Evolutionary conservation across 30 jellyfish, hydroid and myxozoan genomes (phyloP).

Genomic region (Phacellophora camtschatica): DNA sequence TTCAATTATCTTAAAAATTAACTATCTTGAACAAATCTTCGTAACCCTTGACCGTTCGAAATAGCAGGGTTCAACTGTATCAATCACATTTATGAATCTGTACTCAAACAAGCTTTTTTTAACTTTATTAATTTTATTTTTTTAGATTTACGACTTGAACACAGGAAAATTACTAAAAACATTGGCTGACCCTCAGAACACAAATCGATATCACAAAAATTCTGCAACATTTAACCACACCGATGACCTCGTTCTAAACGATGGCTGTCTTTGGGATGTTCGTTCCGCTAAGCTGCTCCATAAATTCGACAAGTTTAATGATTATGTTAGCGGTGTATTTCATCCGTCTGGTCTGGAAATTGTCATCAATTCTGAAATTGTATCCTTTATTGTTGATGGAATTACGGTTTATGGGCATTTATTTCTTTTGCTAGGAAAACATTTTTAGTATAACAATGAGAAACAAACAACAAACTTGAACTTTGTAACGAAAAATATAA

Average conservation of each 20-base stretch:
- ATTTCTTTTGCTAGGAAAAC: too few species aligned
- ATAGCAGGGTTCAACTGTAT: too few species aligned
- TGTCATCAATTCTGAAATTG: constrained; percentile 88
- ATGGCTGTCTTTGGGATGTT: constrained; percentile 97
- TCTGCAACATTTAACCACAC: constrained; percentile 78
- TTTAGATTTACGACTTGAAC: constrained; percentile 81
- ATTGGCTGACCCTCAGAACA: constrained; percentile 58
- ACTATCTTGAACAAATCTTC: too few species aligned
- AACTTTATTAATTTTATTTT: too few species aligned
- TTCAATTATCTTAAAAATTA: too few species aligned
- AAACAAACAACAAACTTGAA: too few species aligned
- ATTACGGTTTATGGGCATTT: neutral
- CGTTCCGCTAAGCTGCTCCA: constrained; percentile 80
- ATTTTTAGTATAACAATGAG: too few species aligned
- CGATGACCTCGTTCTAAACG: constrained; percentile 88
- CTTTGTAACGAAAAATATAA: too few species aligned
- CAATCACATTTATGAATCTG: too few species aligned
- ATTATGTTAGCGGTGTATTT: constrained; percentile 91
- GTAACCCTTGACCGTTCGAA: too few species aligned
- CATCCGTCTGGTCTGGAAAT: constrained; percentile 97
- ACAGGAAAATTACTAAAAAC: constrained; percentile 69
- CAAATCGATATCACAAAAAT: constrained; percentile 65
- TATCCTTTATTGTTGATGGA: constrained; percentile 55
- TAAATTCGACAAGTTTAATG: constrained; percentile 88
- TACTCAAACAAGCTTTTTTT: too few species aligned